These are phyloP conservation scores for Morinoia aosen DNA, from an alignment of 2,888 invertebrate genomes.

Conservation along the genomic window DNA sequence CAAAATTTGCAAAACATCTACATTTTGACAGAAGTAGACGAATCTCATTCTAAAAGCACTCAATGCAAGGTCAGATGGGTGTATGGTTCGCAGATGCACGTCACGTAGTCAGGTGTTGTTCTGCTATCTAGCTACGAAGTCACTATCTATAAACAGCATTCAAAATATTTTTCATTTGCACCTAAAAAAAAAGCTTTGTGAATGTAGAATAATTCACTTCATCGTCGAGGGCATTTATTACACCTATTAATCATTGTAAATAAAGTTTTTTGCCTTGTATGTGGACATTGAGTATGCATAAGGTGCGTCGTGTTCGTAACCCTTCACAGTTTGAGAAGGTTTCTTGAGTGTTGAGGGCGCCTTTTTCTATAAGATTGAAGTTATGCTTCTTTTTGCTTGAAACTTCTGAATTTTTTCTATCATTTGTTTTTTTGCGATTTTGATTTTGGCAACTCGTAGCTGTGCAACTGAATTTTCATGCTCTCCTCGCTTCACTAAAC, in stretches of 20 bases:
- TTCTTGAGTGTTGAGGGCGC: neutral
- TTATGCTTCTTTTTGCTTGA: constrained; percentile 40
- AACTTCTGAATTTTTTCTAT: constrained; percentile 22
- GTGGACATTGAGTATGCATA: neutral
- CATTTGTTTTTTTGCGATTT: constrained; percentile 43
- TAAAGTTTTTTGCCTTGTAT: neutral
- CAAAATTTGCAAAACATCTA: neutral
- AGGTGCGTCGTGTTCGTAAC: neutral
- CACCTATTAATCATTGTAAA: neutral
- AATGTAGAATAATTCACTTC: neutral
- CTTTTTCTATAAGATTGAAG: neutral
- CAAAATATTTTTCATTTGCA: neutral
- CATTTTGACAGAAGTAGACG: neutral
- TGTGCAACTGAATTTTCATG: constrained; percentile 24
- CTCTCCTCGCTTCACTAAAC: constrained; percentile 43
- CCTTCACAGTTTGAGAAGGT: neutral
- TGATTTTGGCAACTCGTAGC: constrained; percentile 31
- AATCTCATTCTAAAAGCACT: neutral
- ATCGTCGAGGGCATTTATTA: neutral
- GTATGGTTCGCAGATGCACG: neutral
- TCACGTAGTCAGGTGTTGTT: neutral
- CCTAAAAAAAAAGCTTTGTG: neutral
- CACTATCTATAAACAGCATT: neutral
- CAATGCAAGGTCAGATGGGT: neutral
- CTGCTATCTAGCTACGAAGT: neutral